Evolutionary conservation across 2,113 vertebrate genomes (phyloP).

Genomic region (Bettongia penicillata): DNA sequence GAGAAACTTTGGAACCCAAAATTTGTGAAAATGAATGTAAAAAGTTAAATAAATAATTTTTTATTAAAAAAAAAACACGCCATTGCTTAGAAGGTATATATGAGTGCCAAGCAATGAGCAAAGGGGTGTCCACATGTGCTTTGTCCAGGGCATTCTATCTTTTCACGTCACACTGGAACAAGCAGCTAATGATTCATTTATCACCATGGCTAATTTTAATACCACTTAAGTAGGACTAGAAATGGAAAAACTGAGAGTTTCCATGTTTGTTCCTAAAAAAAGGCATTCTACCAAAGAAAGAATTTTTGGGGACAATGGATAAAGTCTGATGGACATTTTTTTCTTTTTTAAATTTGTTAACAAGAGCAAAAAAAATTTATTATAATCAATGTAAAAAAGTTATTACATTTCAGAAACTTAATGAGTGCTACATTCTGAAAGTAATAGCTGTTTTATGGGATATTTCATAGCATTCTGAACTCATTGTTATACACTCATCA

Average conservation of each 20-base stretch:
- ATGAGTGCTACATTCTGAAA: not conserved
- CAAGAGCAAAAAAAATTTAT: not conserved
- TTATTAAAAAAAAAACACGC: too few species aligned
- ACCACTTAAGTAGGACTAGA: not conserved
- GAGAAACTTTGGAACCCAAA: too few species aligned
- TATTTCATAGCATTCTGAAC: not conserved
- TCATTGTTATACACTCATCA: not conserved
- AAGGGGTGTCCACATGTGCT: not conserved
- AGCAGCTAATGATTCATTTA: not conserved
- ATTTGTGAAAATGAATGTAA: too few species aligned
- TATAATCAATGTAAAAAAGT: not conserved
- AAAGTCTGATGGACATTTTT: not conserved
- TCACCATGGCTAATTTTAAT: not conserved
- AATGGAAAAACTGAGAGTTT: not conserved
- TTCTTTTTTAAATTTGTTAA: not conserved
- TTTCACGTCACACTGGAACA: not conserved
- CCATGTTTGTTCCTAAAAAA: not conserved
- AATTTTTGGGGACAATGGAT: not conserved
- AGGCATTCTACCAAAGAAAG: not conserved
- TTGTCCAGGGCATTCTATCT: not conserved
- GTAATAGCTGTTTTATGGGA: not conserved
- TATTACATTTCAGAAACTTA: not conserved
- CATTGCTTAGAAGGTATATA: not conserved
- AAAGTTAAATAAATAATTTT: too few species aligned
- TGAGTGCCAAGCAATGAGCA: not conserved